phyloP scores from a whole-genome alignment of 2,888 invertebrate genomes.

The Deroplatys truncata region DNA sequence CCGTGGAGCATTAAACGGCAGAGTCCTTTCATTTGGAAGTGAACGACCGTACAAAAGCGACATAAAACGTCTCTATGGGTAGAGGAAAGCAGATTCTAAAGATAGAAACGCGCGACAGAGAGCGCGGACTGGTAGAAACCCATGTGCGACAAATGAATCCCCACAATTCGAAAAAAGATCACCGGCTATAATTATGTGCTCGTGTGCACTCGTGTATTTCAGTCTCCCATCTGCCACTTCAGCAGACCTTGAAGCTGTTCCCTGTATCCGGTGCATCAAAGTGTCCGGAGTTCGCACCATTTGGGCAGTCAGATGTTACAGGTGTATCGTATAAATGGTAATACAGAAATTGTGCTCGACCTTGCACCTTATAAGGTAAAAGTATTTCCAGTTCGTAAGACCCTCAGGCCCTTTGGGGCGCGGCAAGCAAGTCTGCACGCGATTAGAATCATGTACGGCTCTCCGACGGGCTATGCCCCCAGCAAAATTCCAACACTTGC shows the following conservation, averaged over 20 bases:
- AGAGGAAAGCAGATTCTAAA: not conserved
- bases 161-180: not conserved
- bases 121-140: not conserved
- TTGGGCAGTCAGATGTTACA: not conserved
- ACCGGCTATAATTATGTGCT: not conserved
- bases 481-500: not conserved
- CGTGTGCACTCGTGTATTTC: not conserved
- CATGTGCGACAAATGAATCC: not conserved
- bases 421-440: not conserved
- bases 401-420: not conserved
- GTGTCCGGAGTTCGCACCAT: not conserved
- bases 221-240: not conserved
- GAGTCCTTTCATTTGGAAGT: not conserved
- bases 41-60: not conserved
- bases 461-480: not conserved
- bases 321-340: not conserved
- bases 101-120: not conserved
- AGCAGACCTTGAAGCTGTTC: not conserved
- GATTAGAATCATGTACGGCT: not conserved
- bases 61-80: not conserved
- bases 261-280: not conserved
- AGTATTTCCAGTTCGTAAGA: not conserved
- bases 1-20: not conserved
- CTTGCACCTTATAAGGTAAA: not conserved
- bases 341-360: not conserved